phyloP scores from a whole-genome alignment of 2,113 vertebrate species.

The Chionodraco myersi region DNA sequence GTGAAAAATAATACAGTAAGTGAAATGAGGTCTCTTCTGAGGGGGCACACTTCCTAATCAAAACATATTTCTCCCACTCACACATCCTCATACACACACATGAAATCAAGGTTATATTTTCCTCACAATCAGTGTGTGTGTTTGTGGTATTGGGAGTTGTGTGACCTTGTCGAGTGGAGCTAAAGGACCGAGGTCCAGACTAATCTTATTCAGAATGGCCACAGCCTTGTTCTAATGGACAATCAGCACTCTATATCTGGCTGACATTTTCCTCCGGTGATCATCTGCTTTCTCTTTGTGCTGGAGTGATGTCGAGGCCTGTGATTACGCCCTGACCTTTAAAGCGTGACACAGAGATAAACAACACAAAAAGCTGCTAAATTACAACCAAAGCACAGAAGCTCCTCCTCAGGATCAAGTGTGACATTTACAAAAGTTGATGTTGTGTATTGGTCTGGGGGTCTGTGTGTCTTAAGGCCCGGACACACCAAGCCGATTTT shows the following conservation, averaged over 20 bases:
- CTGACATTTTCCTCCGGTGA: conserved; percentile 80
- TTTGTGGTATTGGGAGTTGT: conserved; percentile 21
- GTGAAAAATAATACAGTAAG: neutral
- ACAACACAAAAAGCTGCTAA: conserved; percentile 65
- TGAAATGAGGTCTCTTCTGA: neutral
- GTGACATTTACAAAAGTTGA: conserved; percentile 17
- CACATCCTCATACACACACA: neutral
- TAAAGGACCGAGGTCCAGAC: conserved; percentile 31
- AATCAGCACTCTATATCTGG: conserved; percentile 76
- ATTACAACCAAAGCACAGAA: conserved; percentile 37
- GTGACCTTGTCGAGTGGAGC: conserved; percentile 60
- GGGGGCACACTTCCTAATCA: neutral
- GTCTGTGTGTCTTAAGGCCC: neutral
- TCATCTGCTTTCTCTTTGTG: conserved; percentile 71
- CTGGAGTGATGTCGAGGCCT: conserved; percentile 69
- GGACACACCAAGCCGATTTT: too few species aligned
- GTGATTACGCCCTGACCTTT: conserved; percentile 81
- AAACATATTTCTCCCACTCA: neutral
- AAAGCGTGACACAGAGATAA: conserved; percentile 54
- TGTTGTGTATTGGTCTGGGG: neutral
- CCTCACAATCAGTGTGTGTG: conserved; percentile 6
- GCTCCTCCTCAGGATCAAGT: conserved; percentile 16
- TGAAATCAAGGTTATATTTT: conserved; percentile 1
- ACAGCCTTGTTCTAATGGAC: conserved; percentile 70
- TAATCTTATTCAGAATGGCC: conserved; percentile 62